Evolutionary conservation across 1,140 invertebrate genomes (phyloP).

Genomic region (Scaptomyza graminum): DNA sequence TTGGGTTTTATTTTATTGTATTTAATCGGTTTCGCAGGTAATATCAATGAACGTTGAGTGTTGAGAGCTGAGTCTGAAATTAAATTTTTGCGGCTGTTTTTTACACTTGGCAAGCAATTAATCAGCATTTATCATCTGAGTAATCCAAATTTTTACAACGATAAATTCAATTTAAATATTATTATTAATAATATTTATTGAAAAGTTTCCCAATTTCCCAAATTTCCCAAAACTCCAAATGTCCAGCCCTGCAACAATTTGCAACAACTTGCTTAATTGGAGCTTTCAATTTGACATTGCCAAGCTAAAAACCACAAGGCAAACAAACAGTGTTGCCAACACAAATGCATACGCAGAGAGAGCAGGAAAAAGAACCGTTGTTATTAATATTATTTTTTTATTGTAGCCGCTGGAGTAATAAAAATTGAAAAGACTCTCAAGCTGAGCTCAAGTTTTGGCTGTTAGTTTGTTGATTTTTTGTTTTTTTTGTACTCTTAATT

Average conservation of each 20-base stretch:
- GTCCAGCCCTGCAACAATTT: slow-evolving; percentile 44
- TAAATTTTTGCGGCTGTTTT: slow-evolving; percentile 5
- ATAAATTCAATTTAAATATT: background rate
- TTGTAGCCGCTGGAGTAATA: slow-evolving; percentile 50
- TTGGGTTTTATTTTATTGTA: slow-evolving; percentile 23
- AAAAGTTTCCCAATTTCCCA: background rate
- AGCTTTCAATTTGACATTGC: slow-evolving; percentile 55
- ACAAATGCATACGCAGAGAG: background rate
- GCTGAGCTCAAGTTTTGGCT: slow-evolving; percentile 25
- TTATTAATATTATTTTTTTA: slow-evolving; percentile 33
- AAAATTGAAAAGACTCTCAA: slow-evolving; percentile 61
- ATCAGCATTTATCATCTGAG: slow-evolving; percentile 3
- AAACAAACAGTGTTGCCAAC: slow-evolving; percentile 6
- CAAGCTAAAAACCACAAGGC: slow-evolving; percentile 32
- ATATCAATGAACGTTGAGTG: slow-evolving; percentile 12
- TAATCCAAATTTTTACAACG: background rate
- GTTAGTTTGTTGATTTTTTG: slow-evolving; percentile 16
- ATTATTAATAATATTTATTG: background rate
- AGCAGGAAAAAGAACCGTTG: slow-evolving; percentile 1
- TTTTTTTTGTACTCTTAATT: slow-evolving; percentile 67
- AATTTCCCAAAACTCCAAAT: slow-evolving; percentile 35
- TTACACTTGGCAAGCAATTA: background rate
- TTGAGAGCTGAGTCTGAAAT: slow-evolving; percentile 14
- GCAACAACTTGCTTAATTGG: slow-evolving; percentile 73
- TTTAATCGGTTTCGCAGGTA: slow-evolving; percentile 36